Percentiles rank a stretch among this genome's conserved stretches.
Conservation (phyloP, 2,797 vertebrate genomes). For the Sebastes kiyomatsui region DNA sequence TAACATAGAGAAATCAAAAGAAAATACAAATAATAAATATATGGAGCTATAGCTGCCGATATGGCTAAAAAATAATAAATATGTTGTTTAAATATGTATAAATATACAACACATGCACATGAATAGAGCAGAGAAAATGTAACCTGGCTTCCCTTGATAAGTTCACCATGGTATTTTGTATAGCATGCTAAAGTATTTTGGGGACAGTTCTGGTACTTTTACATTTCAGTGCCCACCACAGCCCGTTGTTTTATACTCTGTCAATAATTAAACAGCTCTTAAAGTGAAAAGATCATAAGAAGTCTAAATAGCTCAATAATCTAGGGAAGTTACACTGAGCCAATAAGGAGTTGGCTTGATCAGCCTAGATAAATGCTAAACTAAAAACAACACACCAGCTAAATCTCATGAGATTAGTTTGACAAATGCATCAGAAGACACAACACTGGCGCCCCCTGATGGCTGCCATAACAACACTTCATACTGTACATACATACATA, state of each 20-base stretch:
- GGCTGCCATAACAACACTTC: neutral
- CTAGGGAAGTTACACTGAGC: too few species aligned
- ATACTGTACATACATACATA: neutral
- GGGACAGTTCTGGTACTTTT: neutral
- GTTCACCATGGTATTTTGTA: neutral
- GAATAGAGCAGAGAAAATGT: neutral
- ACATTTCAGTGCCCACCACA: neutral
- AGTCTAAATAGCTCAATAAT: neutral
- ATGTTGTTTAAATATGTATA: too few species aligned
- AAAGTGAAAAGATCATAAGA: neutral
- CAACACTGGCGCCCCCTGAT: slow-evolving; percentile 21
- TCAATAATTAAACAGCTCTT: neutral
- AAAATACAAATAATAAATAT: too few species aligned
- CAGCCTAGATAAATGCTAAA: neutral
- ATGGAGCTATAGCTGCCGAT: too few species aligned
- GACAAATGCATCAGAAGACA: neutral
- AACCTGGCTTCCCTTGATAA: neutral
- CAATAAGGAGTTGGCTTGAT: neutral
- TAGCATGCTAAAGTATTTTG: neutral
- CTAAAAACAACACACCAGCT: neutral
- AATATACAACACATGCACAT: neutral
- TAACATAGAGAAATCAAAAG: too few species aligned
- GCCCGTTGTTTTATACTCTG: neutral
- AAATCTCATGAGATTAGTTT: neutral
- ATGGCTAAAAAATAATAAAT: too few species aligned